Conservation (phyloP, 2,113 vertebrate genomes). For the Sphaerodactylus townsendi region DNA sequence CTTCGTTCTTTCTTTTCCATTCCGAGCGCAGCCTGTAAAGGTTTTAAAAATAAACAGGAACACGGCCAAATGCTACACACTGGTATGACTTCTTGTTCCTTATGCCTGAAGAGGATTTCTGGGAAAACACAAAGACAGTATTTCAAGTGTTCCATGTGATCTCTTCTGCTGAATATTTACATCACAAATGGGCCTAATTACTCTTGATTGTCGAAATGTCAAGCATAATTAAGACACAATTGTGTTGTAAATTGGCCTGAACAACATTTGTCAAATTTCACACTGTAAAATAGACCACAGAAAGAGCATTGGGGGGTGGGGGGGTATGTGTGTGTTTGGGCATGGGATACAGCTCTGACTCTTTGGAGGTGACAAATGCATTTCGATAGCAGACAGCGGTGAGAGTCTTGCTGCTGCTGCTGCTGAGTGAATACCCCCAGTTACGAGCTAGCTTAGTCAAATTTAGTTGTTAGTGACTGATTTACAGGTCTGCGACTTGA, state of each 20-base stretch:
- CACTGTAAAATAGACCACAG: constrained; percentile 39
- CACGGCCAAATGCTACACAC: neutral
- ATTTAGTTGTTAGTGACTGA: constrained; percentile 55
- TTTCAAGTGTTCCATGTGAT: constrained; percentile 16
- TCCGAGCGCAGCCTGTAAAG: neutral
- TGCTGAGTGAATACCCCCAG: constrained; percentile 60
- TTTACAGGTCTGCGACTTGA: constrained; percentile 56
- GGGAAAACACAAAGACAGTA: neutral
- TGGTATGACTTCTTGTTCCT: neutral
- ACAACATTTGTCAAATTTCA: constrained; percentile 40
- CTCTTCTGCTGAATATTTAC: constrained; percentile 22
- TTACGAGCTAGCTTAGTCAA: constrained; percentile 57
- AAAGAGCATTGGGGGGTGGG: neutral
- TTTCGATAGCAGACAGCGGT: neutral
- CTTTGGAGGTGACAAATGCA: constrained; percentile 4
- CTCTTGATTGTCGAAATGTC: constrained; percentile 49
- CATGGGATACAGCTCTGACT: neutral
- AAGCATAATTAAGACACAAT: constrained; percentile 40
- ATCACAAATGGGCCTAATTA: constrained; percentile 53
- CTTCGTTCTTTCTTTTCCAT: neutral
- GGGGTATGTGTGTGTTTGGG: neutral
- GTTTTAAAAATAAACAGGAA: neutral
- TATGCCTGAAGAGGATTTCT: constrained; percentile 19
- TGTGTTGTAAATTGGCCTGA: constrained; percentile 28
- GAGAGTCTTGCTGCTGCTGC: constrained; percentile 34